Conservation (phyloP, 2,797 vertebrate genomes). For the Falco peregrinus region DNA sequence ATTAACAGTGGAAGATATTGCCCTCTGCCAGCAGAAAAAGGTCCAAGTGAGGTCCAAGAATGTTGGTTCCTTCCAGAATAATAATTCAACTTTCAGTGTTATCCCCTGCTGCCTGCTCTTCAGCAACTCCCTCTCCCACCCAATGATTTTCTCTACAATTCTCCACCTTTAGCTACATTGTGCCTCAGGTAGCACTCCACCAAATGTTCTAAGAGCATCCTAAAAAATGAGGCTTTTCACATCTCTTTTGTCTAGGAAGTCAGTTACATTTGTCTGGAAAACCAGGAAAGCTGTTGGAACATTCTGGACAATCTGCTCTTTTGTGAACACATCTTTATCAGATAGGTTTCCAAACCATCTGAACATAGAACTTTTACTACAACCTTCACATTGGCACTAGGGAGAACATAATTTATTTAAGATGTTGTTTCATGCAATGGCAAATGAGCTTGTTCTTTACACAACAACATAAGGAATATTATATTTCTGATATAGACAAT, state of each 20-base stretch:
- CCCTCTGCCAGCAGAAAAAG: not conserved
- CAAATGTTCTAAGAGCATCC: not conserved
- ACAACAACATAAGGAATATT: not conserved
- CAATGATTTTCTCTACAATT: not conserved
- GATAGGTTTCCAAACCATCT: not conserved
- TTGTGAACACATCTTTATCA: not conserved
- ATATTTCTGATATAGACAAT: not conserved
- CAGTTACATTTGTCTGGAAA: not conserved
- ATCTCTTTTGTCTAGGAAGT: not conserved
- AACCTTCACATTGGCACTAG: not conserved
- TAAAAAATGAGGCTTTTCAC: not conserved
- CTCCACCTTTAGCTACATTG: not conserved
- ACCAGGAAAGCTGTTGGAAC: not conserved
- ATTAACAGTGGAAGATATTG: not conserved
- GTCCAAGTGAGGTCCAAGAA: not conserved
- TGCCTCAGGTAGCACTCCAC: not conserved
- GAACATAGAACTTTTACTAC: not conserved
- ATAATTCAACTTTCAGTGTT: not conserved
- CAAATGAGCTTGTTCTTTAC: not conserved
- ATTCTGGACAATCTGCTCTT: not conserved
- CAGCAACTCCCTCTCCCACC: not conserved
- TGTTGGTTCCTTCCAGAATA: not conserved
- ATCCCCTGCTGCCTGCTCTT: not conserved
- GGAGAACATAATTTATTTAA: not conserved
- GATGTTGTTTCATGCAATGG: not conserved